Conservation (phyloP, 2,888 invertebrate genomes). For the Liodrosophila aerea region DNA sequence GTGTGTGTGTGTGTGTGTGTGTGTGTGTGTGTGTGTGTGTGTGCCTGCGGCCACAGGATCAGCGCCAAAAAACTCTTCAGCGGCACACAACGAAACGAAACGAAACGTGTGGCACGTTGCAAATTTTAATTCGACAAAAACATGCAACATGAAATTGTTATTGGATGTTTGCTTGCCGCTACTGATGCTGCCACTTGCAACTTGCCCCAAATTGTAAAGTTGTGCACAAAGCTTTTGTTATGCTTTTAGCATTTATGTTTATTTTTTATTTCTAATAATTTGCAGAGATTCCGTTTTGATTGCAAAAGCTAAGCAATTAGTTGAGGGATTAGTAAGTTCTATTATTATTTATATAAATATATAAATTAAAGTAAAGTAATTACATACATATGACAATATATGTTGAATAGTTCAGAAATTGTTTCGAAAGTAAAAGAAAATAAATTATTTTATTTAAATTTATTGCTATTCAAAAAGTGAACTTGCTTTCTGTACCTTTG, state of each 20-base stretch:
- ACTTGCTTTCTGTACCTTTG: too few species aligned
- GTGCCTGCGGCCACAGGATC: conserved; percentile 53
- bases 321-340: not conserved
- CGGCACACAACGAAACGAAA: conserved; percentile 53
- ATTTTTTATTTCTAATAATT: not conserved
- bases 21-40: conserved; percentile 18
- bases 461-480: too few species aligned
- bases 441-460: too few species aligned
- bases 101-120: conserved; percentile 55
- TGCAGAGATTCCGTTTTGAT: conserved; percentile 2
- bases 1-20: conserved; percentile 2
- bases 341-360: not conserved
- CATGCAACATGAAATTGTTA: conserved; percentile 73
- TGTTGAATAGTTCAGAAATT: too few species aligned
- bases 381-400: too few species aligned
- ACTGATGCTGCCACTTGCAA: conserved; percentile 40
- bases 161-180: conserved; percentile 54
- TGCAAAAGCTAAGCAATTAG: conserved; percentile 6
- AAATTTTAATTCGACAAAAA: conserved; percentile 78
- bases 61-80: conserved; percentile 55
- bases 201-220: conserved; percentile 40
- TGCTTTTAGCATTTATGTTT: conserved; percentile 1
- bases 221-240: conserved; percentile 7
- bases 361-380: not conserved
- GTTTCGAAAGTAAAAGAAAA: too few species aligned